Base-by-base conservation (phyloP, 2,797 vertebrate species). In the Antrozous pallidus region DNA sequence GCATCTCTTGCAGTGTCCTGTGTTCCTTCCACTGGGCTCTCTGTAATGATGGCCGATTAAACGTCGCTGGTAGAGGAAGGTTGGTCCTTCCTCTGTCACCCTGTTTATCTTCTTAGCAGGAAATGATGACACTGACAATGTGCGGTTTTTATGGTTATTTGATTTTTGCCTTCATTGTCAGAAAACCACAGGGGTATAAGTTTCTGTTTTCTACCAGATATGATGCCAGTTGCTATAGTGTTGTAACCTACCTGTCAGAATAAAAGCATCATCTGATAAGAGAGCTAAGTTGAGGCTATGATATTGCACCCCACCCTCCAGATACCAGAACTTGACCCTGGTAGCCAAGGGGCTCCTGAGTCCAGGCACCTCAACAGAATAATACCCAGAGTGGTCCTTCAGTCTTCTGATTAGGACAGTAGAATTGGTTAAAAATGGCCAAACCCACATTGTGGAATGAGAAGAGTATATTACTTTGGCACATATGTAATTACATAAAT, bases 61-160 rank as follows among this genome's bases (percentile, higher is more conserved):
- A 84, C 58, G n/a, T 45, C 42, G 71, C 47, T 54, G 61, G 28
- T 22, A 67, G 87, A 67, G 73, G 49, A 87, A 28, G 20, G 22
- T 89, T 86, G 75, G 22, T 91, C 93, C 94, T 94, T 79, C 75
- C 42, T 74, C 42, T 74, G 40, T 63, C 61, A 84, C 73, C n/a
- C 49, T 51, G 6, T 84, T 95, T 86, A 84, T 96, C 89, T 96
- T 74, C 42, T 93, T 61, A 91, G 54, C 33, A 74, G 74, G 49
- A 14, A 47, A 38, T 36, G 49, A 56, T 17, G 63, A 31, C 26
- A 58, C 5, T 61, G 73, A 54, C 2, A 6, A 24, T 74, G 71
- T 33, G 9, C 42, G 9, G 58, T 49, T 36, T 87, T 88, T 49
- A 81, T 38, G 14, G 33, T 74, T 26, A 54, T 75, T 74, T 85